Conservation (phyloP, 1,140 invertebrate genomes). For the Ostrea edulis region DNA sequence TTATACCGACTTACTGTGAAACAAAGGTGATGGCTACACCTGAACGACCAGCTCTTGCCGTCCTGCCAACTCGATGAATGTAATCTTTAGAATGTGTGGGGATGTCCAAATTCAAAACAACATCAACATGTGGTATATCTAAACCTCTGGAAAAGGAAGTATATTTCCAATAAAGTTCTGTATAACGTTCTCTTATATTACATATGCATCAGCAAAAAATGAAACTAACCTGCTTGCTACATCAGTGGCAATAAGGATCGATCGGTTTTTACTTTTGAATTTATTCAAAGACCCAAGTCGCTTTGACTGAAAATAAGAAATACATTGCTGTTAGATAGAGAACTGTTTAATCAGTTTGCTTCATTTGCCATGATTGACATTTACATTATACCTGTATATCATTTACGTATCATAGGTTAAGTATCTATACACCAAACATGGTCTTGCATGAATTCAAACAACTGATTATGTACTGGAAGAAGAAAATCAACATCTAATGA, state of each 20-base stretch:
- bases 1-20: conserved; percentile 81
- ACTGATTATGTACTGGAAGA: no score
- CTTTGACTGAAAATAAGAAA: conserved; percentile 71
- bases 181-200: not conserved
- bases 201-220: not conserved
- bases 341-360: no score
- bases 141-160: conserved; percentile 86
- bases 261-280: conserved; percentile 79
- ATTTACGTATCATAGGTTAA: no score
- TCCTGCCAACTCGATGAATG: conserved; percentile 97
- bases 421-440: no score
- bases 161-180: not conserved
- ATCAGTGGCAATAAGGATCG: conserved; percentile 97
- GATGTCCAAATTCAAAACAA: conserved; percentile 98
- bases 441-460: no score
- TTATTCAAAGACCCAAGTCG: conserved; percentile 78
- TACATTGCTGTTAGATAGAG: no score
- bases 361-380: no score
- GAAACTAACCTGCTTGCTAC: conserved; percentile 92
- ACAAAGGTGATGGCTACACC: conserved; percentile 86
- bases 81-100: conserved; percentile 98
- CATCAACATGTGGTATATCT: conserved; percentile 98
- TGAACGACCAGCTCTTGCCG: conserved; percentile 93
- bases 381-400: no score
- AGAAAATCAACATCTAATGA: no score